phyloP scores from a whole-genome alignment of 2,113 vertebrate species.

The Rallus limicola region DNA sequence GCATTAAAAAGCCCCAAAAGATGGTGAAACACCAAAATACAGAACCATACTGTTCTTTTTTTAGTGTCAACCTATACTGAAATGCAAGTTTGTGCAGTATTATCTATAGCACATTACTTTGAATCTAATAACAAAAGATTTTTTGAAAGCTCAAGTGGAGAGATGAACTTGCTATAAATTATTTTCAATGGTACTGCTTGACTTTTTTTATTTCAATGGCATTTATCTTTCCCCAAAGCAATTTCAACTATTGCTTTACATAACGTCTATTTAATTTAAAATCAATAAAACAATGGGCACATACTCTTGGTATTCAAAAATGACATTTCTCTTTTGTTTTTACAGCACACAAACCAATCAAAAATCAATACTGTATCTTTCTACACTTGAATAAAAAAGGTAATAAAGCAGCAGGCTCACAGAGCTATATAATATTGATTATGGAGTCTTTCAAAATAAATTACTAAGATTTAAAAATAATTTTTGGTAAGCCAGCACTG shows the following conservation, averaged over 20 bases:
- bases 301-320: conserved; percentile 7
- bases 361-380: conserved; percentile 53
- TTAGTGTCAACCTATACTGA: background rate
- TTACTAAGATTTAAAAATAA: conserved; percentile 27
- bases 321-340: conserved; percentile 31
- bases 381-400: conserved; percentile 10
- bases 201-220: background rate
- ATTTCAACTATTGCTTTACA: background rate
- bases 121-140: background rate
- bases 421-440: conserved; percentile 29
- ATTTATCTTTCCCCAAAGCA: conserved; percentile 2
- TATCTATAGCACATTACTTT: background rate
- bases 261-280: conserved; percentile 47
- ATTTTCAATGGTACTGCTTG: background rate
- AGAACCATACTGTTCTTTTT: background rate
- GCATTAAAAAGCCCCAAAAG: background rate
- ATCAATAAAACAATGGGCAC: conserved; percentile 5
- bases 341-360: background rate
- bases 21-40: background rate
- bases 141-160: background rate
- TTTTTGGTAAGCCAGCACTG: background rate
- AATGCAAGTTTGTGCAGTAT: background rate
- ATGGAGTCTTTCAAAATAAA: conserved; percentile 24
- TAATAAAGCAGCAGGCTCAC: conserved; percentile 39
- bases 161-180: background rate